Percentiles rank a stretch among this genome's conserved stretches.
Evolutionary conservation across 2,888 invertebrate species (phyloP).

Genomic region (Cylloceria caligata): DNA sequence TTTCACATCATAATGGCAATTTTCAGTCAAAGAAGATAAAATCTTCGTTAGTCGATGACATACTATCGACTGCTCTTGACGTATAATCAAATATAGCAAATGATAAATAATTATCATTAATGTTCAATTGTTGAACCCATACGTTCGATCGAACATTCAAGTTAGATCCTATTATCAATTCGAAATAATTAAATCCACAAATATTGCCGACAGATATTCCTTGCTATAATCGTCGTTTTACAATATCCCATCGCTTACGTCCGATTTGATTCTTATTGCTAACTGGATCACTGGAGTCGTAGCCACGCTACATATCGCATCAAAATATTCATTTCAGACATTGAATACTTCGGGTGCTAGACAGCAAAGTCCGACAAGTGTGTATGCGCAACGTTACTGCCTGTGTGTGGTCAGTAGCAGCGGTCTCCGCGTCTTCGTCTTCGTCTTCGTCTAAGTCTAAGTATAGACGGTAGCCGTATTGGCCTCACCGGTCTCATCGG

Average conservation of each 20-base stretch:
- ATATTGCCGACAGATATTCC: too few relatives aligned
- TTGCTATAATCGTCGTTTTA: not conserved
- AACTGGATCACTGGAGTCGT: slow-evolving; percentile 68
- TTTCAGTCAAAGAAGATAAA: too few relatives aligned
- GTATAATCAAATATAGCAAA: too few relatives aligned
- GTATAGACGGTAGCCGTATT: slow-evolving; percentile 83
- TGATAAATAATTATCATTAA: too few relatives aligned
- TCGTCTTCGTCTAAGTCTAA: slow-evolving; percentile 80
- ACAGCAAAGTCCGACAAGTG: not conserved
- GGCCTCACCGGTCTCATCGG: slow-evolving; percentile 72
- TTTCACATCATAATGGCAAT: too few relatives aligned
- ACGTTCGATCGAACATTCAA: too few relatives aligned
- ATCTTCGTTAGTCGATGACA: too few relatives aligned
- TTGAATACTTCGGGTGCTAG: not conserved
- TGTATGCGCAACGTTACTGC: not conserved
- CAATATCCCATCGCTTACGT: not conserved
- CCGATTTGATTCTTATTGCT: slow-evolving; percentile 30
- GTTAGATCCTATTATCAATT: too few relatives aligned
- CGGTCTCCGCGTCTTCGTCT: too few relatives aligned
- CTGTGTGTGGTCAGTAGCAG: slow-evolving; percentile 78
- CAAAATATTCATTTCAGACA: slow-evolving; percentile 36
- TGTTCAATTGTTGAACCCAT: too few relatives aligned
- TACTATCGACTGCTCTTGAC: too few relatives aligned
- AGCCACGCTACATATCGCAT: not conserved
- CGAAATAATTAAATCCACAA: too few relatives aligned